Conservation (phyloP, 2,888 invertebrate species). For the Sipha maydis region DNA sequence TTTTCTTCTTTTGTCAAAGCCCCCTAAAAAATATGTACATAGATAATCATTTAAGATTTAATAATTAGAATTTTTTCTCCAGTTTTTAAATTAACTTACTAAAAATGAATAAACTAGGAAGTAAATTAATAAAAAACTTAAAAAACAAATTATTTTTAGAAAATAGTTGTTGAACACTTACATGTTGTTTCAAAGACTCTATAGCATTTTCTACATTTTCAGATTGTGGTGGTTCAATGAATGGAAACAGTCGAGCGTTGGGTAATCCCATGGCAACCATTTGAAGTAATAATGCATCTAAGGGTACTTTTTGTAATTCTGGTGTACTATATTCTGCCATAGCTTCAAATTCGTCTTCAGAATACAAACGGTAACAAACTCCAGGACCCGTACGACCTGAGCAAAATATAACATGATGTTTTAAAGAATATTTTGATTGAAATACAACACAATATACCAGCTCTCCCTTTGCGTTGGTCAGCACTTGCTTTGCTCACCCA, state of each 20-base stretch:
- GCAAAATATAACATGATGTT: not conserved
- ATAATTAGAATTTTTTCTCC: too few species aligned
- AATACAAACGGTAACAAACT: slow-evolving; percentile 89
- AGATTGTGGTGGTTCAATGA: slow-evolving; percentile 89
- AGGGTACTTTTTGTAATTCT: slow-evolving; percentile 91
- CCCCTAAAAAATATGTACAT: slow-evolving; percentile 71
- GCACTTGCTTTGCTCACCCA: slow-evolving; percentile 98
- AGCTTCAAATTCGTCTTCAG: slow-evolving; percentile 81
- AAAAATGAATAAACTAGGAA: too few species aligned
- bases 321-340: slow-evolving; percentile 89
- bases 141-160: too few species aligned
- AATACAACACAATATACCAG: slow-evolving; percentile 69
- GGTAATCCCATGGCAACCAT: slow-evolving; percentile 95
- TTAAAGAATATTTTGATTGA: not conserved
- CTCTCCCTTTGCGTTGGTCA: slow-evolving; percentile 95
- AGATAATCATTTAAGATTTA: too few species aligned
- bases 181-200: slow-evolving; percentile 86
- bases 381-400: slow-evolving; percentile 79
- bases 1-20: slow-evolving; percentile 83
- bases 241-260: slow-evolving; percentile 92
- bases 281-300: slow-evolving; percentile 89
- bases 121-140: too few species aligned
- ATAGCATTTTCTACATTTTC: slow-evolving; percentile 89
- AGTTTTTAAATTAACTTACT: too few species aligned
- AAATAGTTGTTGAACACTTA: slow-evolving; percentile 67